Percentiles rank a stretch among this genome's conserved stretches.
phyloP scores from a whole-genome alignment of 2,888 invertebrate genomes.

The Osmoderma eremita region DNA sequence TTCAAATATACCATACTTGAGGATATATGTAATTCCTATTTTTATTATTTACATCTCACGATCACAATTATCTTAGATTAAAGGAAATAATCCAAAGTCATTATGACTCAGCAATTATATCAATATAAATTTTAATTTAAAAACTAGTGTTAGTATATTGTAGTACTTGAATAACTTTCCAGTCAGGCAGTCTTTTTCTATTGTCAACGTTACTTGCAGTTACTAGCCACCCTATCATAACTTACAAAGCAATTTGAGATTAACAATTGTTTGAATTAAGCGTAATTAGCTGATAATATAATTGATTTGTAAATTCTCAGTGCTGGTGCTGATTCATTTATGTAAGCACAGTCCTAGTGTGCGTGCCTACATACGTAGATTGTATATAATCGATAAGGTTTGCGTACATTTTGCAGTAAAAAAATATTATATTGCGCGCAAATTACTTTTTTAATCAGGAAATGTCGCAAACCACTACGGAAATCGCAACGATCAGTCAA shows the following conservation, averaged over 20 bases:
- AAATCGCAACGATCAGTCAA: constrained; percentile 27
- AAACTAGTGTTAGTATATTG: too few species aligned
- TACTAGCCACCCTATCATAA: neutral
- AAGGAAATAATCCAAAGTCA: too few species aligned
- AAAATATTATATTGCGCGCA: neutral
- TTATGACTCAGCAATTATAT: too few species aligned
- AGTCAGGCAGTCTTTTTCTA: too few species aligned
- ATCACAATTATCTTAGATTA: too few species aligned
- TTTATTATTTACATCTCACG: too few species aligned
- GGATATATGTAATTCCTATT: too few species aligned
- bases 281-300: constrained; percentile 16
- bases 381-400: constrained; percentile 17
- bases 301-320: constrained; percentile 11
- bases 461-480: constrained; percentile 28
- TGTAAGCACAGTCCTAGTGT: neutral
- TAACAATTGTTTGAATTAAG: constrained; percentile 30
- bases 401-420: constrained; percentile 10
- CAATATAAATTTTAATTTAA: too few species aligned
- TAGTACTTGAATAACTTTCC: too few species aligned
- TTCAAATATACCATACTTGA: too few species aligned
- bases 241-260: constrained; percentile 1
- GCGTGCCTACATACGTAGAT: constrained; percentile 8
- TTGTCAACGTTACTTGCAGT: too few species aligned
- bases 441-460: constrained; percentile 26
- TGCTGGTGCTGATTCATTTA: constrained; percentile 32